Evolutionary conservation across 1,140 invertebrate genomes (phyloP).

Genomic region (Drosophila sp.): DNA sequence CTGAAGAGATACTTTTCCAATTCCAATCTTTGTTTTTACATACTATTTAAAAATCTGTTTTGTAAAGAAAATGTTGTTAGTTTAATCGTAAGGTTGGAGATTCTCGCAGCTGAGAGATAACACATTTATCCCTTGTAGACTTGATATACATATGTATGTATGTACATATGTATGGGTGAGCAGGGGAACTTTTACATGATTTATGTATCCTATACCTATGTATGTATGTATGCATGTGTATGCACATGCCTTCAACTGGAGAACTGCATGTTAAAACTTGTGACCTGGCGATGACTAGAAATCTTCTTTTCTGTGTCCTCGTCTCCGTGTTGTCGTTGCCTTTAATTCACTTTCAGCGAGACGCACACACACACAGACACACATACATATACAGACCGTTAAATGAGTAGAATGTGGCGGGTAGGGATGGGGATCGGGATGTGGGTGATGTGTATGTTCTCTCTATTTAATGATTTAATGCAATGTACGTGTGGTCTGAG

Average conservation of each 20-base stretch:
- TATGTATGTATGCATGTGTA: slow-evolving; percentile 43
- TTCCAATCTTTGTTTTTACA: too few relatives aligned
- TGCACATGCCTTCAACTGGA: slow-evolving; percentile 42
- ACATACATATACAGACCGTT: neutral
- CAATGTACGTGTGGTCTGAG: slow-evolving; percentile 53
- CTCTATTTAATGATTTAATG: slow-evolving; percentile 73
- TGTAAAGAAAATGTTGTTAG: too few relatives aligned
- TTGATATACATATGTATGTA: slow-evolving; percentile 26
- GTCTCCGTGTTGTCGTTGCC: slow-evolving; percentile 18
- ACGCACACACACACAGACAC: slow-evolving; percentile 16
- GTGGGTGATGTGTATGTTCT: slow-evolving; percentile 36
- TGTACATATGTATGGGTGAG: slow-evolving; percentile 17
- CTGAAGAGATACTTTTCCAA: too few relatives aligned
- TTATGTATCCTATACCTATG: slow-evolving; percentile 11
- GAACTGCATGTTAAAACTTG: slow-evolving; percentile 32
- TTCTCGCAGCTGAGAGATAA: slow-evolving; percentile 15
- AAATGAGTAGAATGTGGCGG: slow-evolving; percentile 1
- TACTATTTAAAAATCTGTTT: too few relatives aligned
- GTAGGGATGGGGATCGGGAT: neutral
- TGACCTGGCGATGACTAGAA: slow-evolving; percentile 4
- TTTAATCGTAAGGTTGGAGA: neutral
- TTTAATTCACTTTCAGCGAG: slow-evolving; percentile 36
- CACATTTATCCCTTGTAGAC: slow-evolving; percentile 56
- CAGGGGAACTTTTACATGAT: neutral
- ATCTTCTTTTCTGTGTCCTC: slow-evolving; percentile 1